Conservation (phyloP, 2,888 invertebrate species). For the Zhuqinia jingwanae region DNA sequence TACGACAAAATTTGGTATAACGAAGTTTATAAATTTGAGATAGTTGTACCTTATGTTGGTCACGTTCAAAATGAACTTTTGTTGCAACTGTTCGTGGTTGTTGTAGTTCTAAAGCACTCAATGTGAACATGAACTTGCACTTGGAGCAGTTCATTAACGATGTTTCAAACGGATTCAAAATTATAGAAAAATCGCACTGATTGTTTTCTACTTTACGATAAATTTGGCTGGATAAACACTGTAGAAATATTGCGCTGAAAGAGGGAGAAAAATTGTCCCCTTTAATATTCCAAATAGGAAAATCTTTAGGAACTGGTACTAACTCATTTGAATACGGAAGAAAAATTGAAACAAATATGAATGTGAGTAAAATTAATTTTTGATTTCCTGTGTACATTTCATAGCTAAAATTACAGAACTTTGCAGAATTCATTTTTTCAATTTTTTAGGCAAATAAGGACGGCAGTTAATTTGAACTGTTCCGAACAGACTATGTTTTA, state of each 20-base stretch:
- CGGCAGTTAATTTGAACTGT: too few species aligned
- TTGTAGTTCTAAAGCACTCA: neutral
- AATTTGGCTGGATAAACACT: neutral
- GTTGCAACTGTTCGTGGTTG: neutral
- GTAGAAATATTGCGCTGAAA: neutral
- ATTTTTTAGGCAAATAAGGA: too few species aligned
- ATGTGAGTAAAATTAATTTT: neutral
- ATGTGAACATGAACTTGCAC: neutral
- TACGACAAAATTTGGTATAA: conserved; percentile 14
- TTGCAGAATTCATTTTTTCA: too few species aligned
- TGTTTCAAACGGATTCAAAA: neutral
- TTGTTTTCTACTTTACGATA: neutral
- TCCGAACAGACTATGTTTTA: too few species aligned
- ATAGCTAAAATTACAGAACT: too few species aligned
- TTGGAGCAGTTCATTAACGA: neutral
- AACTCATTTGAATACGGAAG: neutral
- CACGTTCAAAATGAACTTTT: neutral
- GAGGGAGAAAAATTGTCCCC: too few species aligned
- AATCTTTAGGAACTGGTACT: neutral
- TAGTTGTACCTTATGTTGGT: neutral
- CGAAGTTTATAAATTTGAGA: neutral
- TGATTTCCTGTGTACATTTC: neutral
- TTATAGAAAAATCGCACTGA: neutral
- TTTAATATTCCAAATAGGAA: neutral
- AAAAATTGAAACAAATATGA: neutral